These are phyloP conservation scores for Ecliptopera silaceata DNA, from an alignment of 2,888 invertebrate genomes.

Conservation along the genomic window DNA sequence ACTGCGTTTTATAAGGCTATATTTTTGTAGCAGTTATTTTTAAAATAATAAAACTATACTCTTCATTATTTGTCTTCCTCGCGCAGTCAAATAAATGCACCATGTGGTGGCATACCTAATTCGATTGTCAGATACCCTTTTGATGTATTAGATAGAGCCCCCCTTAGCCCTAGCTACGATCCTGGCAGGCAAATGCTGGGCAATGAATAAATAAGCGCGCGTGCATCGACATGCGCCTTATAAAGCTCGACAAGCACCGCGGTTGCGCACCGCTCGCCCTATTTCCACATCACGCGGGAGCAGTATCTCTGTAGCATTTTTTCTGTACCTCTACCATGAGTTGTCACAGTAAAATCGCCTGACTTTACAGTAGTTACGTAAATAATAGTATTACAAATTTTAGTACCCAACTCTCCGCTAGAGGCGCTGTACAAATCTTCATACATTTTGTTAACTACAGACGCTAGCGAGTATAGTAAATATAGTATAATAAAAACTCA, in stretches of 20 bases:
- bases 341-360: no score
- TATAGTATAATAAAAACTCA: no score
- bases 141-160: no score
- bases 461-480: no score
- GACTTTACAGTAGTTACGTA: no score
- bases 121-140: no score
- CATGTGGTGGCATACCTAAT: neutral
- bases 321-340: slow-evolving; percentile 37
- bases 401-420: no score
- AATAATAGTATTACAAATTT: no score
- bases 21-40: neutral
- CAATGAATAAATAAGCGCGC: slow-evolving; percentile 68
- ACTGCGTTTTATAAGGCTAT: neutral
- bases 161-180: neutral
- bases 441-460: no score
- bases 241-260: slow-evolving; percentile 57
- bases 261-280: slow-evolving; percentile 47
- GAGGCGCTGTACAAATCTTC: no score
- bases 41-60: neutral
- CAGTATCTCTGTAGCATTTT: slow-evolving; percentile 44
- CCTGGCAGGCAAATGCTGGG: slow-evolving; percentile 30
- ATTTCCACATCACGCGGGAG: slow-evolving; percentile 52
- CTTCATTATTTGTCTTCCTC: neutral
- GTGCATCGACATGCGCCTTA: slow-evolving; percentile 54
- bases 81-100: neutral